A percentile compares a stretch with the other conserved stretches of the same genome.
phyloP scores from a whole-genome alignment of 2,113 vertebrate genomes.

The Phoxinus phoxinus region DNA sequence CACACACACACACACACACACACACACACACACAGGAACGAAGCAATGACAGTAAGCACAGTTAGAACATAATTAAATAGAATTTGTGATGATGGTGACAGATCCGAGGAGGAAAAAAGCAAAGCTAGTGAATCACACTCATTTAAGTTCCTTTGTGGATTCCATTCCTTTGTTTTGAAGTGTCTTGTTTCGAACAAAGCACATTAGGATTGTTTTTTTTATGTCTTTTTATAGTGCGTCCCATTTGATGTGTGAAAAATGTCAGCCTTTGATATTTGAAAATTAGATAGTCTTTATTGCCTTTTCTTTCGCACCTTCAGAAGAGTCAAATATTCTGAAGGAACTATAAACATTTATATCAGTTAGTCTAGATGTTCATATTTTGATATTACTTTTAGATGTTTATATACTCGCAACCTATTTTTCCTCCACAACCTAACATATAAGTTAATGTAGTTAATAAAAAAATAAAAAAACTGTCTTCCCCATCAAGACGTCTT shows the following conservation, averaged over 20 bases:
- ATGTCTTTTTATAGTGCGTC: not conserved
- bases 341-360: not conserved
- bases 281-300: not conserved
- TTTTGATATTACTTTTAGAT: not conserved
- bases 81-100: constrained; percentile 1
- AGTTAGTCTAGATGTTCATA: not conserved
- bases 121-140: not conserved
- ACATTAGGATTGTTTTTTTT: not conserved
- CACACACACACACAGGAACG: not conserved
- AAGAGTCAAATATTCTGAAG: not conserved
- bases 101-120: not conserved
- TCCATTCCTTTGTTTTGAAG: not conserved
- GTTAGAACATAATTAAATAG: not conserved
- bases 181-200: not conserved
- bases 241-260: constrained; percentile 18
- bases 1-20: too few species aligned
- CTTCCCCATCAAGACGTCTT: not conserved
- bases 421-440: not conserved
- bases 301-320: not conserved
- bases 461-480: too few species aligned
- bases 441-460: not conserved
- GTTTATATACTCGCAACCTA: not conserved
- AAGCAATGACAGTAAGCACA: not conserved
- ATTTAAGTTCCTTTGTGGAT: constrained; percentile 19
- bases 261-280: not conserved